Base-by-base conservation (phyloP, 2,797 vertebrate genomes). In the Sebastes hubbsi region DNA sequence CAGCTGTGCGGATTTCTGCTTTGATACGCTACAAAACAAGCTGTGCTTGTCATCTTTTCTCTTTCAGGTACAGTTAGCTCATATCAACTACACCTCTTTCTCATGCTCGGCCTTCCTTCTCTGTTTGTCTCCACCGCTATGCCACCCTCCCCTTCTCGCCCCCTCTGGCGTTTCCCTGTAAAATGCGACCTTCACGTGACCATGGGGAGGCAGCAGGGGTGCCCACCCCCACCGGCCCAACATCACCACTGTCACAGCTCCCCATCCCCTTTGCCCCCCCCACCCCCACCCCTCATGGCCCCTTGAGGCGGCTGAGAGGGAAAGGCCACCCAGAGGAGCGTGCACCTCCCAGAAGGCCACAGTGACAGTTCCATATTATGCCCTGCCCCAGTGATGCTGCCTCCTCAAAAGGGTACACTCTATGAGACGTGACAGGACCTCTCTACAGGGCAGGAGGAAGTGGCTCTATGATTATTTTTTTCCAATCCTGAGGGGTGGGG, bases 351-450 rank as follows among this genome's bases (percentile, higher is more conserved):
- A 95, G 94, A 96, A 95, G 94, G 94, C 94, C 92, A 95, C 87
- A 91, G 87, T 95, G 93, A 94, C 94, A 94, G 93, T 80, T 93
- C 92, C 93, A 93, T 93, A 94, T 94, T 94, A 92, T 89, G 91
- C 89, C 89, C 87, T 88, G 92, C 87, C 92, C 93, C 90, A 88
- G 76, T 92, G 90, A 93, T 91, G 93, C 92, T 90, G 87, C 90
- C 91, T 93, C 88, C 93, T 94, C 92, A 94, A 94, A 94, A 92
- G 92, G 91, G 86, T 93, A 89, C 82, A 81, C 79, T 72, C 90
- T 93, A 96, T 96, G 91, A 95, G 94, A 96, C 88, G 61, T 95
- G 95, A 95, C 95, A 96, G 94, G 93, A 95, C 91, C 90, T 93
- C 94, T 95, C 95, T 94, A 94, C 92, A 87, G 94, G 94, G 93